Evolutionary conservation across 2,888 invertebrate species (phyloP).

Genomic region (Gerris lacustris): DNA sequence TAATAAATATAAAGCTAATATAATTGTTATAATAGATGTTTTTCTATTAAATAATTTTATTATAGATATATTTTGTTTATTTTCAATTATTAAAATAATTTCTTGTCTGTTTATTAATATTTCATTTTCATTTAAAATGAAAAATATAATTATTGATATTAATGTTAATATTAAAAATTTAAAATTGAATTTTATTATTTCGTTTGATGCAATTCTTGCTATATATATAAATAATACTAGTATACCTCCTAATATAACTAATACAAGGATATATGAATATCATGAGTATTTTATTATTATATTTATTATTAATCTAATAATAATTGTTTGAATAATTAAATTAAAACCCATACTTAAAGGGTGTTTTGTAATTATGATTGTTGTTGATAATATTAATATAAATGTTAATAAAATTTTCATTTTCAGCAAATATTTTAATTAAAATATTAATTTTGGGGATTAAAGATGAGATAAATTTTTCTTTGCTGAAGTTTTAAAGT

Average conservation of each 20-base stretch:
- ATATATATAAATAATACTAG: constrained; percentile 54
- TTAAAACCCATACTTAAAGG: constrained; percentile 45
- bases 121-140: neutral
- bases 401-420: constrained; percentile 34
- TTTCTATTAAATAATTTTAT: no score
- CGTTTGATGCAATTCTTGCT: constrained; percentile 49
- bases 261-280: constrained; percentile 50
- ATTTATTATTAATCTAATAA: constrained; percentile 40
- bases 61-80: no score
- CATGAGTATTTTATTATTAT: constrained; percentile 43
- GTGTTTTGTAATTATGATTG: constrained; percentile 34
- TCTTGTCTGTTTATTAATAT: neutral
- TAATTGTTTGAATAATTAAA: constrained; percentile 43
- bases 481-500: constrained; percentile 50
- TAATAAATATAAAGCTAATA: no score
- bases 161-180: neutral
- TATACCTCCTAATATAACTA: constrained; percentile 51
- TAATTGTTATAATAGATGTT: no score
- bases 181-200: constrained; percentile 36
- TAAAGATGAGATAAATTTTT: constrained; percentile 42
- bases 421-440: constrained; percentile 49
- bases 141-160: constrained; percentile 21
- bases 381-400: constrained; percentile 18
- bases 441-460: constrained; percentile 60
- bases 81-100: no score